Base-by-base conservation (phyloP, 2,888 invertebrate species). In the Anorthoa munda region DNA sequence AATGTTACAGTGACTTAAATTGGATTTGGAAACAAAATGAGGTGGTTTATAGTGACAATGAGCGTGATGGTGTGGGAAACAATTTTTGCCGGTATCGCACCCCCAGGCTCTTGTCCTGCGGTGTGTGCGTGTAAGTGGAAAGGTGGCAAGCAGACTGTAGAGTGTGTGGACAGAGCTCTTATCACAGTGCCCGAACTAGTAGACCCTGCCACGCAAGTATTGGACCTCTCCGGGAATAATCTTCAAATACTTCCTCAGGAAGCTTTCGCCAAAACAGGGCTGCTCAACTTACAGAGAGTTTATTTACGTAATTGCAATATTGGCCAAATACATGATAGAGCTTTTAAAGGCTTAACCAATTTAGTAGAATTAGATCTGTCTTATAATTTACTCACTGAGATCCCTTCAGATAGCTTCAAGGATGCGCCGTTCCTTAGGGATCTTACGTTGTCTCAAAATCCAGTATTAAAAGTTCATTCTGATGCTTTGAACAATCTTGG, bases 81-180 rank as follows among this genome's bases (percentile, higher is more conserved):
- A 83, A 92, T 93, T 90, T 88, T 92, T 78, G 94, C 93, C 83
- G 95, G 93, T 80, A 91, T 95, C 78, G 96, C 96, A 75, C 96
- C 96, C 84, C 96, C 97, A 80, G 97, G 97, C 84, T 97, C 97
- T 84, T 98, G 98, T 89, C 98, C 98, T 75, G 97, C 97, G 59
- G 97, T 97, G 87, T 99, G 99, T 95, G 97, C 97, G 89, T 99
- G 99, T 96, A 99, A 99, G 95, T 99, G 99, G 99, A 99, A 99
- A 95, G 98, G 98, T 89, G 99, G 99, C 86, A 99, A 99, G 94
- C 98, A 98, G 93, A 98, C 99, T 66, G 99, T 99, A 78, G 98
- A 99, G 95, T 99, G 99, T 94, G 97, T 98, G 91, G 98, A 98
- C 93, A 97, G 98, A 76, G 97, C 97, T 76, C 97, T 99, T 84